phyloP scores from a whole-genome alignment of 2,113 vertebrate genomes.

The Lepus americanus region DNA sequence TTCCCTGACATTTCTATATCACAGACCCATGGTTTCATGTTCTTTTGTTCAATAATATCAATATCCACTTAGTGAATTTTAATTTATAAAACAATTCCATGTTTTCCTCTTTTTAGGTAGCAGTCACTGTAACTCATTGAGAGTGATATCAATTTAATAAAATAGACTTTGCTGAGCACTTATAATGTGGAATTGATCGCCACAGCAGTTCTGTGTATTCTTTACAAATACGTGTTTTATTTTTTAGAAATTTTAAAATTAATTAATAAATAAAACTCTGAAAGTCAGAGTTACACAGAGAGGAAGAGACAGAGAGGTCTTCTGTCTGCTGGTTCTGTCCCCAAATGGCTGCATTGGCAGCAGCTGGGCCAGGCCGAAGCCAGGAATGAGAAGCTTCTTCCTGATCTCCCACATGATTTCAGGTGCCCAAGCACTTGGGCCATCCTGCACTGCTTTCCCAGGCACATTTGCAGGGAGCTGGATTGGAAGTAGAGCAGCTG shows the following conservation, averaged over 20 bases:
- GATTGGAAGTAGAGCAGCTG: too few relatives aligned
- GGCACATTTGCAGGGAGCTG: too few relatives aligned
- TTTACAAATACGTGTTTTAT: neutral
- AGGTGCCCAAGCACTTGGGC: too few relatives aligned
- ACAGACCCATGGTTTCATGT: neutral
- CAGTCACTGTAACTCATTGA: neutral
- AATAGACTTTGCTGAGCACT: neutral
- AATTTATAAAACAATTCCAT: conserved; percentile 11
- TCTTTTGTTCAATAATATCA: neutral
- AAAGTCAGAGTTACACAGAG: too few relatives aligned
- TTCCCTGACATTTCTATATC: conserved; percentile 21
- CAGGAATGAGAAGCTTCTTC: too few relatives aligned
- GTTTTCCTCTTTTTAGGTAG: neutral
- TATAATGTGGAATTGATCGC: neutral
- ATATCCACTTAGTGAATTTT: neutral
- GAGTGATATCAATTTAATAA: neutral
- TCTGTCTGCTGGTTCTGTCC: too few relatives aligned
- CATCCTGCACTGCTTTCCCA: too few relatives aligned
- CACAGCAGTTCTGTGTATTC: neutral
- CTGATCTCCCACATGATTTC: too few relatives aligned
- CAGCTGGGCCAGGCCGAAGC: too few relatives aligned
- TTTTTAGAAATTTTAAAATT: neutral
- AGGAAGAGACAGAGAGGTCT: too few relatives aligned
- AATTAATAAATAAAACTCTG: too few relatives aligned
- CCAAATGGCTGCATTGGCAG: too few relatives aligned